These are phyloP conservation scores for Anthopleura xanthogrammica DNA, from an alignment of 92 coral and sea anemone species.

Conservation along the genomic window DNA sequence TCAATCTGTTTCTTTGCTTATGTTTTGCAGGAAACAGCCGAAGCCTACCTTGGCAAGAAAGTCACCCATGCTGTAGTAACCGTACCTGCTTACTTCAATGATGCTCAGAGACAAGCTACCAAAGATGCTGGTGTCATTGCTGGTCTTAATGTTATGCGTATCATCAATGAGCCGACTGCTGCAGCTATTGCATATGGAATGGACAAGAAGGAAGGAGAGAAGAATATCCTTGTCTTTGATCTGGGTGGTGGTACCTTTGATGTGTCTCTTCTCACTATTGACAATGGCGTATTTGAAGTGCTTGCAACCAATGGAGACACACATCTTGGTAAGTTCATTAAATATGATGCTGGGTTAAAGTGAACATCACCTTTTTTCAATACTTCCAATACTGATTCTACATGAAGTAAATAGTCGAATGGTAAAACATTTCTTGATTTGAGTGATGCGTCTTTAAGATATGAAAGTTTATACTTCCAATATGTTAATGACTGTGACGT, in stretches of 20 bases:
- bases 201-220: slow-evolving; percentile 98
- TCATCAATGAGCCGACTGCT: slow-evolving; percentile 97
- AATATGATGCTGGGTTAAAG: no score
- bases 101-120: slow-evolving; percentile 98
- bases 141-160: slow-evolving; percentile 90
- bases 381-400: no score
- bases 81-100: slow-evolving; percentile 97
- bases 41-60: slow-evolving; percentile 96
- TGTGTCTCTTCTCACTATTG: slow-evolving; percentile 94
- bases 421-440: no score
- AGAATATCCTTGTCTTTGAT: slow-evolving; percentile 95
- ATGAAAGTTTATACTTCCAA: no score
- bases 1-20: background rate
- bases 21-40: slow-evolving; percentile 85
- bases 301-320: slow-evolving; percentile 99
- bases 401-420: no score
- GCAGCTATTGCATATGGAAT: slow-evolving; percentile 98
- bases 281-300: slow-evolving; percentile 97
- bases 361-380: no score
- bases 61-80: slow-evolving; percentile 99
- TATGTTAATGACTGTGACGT: no score
- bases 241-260: slow-evolving; percentile 99
- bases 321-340: slow-evolving; percentile 77
- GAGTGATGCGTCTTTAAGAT: no score
- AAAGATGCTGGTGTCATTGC: slow-evolving; percentile 98